Evolutionary conservation across 2,113 vertebrate species (phyloP), one percentile per base, ranked within the genome.

Genomic region (Typhlomys cinereus): DNA sequence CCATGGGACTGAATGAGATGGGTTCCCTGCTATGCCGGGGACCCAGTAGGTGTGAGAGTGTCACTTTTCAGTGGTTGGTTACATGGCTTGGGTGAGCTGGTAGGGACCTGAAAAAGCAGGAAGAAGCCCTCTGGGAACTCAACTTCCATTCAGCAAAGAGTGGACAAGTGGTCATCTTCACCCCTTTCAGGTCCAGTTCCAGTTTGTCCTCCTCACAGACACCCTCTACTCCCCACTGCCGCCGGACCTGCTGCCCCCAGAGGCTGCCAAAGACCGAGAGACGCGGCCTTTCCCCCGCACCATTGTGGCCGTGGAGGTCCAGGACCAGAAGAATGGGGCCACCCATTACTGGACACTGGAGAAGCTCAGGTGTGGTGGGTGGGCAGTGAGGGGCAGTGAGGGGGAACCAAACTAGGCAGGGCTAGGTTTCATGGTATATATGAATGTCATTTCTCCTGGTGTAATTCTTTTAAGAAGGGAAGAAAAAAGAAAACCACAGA

Each of bases 341-440:
- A 99, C 99, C 0, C 99, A 99, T 96, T 99, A 99, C 95, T 99
- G 99, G 99, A 99, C 99, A 0, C 97, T 99, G 95, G 99, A 99
- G 93, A 99, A 99, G 95, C 98, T 99, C 95, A 99, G 99, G 99
- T 99, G 71, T 8, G 88, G 1, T 4, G 21, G 61, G 4, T 2
- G 23, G 89, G 39, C 2, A 0, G 46, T 3, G 73, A 8, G 15
- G 54, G 57, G 29, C 0, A 2, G 7, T 0, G 4, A 0, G 2
- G 31, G 52, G 21, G 23, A 41, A 39, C 9, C 59, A 78, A 44
- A 1, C 46, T 11, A 23, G 52, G 25, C 18, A 2, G 48, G 67
- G 73, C 0, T 5, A 9, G 1, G 36, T n/a, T 13, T 20, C 25
- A 1, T 0, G 0, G 27, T 1, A 9, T 17, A 0, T 0, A 1